Evolutionary conservation across 1,140 invertebrate genomes (phyloP), one percentile per base, ranked within the genome.

Genomic region (Caenorhabditis brenneri): DNA sequence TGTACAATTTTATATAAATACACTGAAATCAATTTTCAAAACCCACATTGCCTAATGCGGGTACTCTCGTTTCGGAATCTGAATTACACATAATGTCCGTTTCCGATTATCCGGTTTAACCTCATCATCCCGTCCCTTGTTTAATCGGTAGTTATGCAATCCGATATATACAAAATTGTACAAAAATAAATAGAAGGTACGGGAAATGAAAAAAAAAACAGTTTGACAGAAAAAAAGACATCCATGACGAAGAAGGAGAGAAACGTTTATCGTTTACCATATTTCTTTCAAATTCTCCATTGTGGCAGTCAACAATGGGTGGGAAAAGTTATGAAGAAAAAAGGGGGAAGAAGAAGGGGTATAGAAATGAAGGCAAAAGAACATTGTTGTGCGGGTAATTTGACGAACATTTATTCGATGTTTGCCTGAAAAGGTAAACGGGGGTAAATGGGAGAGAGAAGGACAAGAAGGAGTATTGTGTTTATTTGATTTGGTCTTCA

Each of bases 391-490:
- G n/a, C n/a, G 65, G 65, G 33, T 42, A 74, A 74, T 74, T 74
- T 74, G 65, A 74, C 65, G 65, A 74, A 74, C 65, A 74, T 74
- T 74, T 74, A 74, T 74, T 74, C 65, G 36, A 42, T 74, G 65
- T 74, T 74, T 74, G 65, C 65, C 65, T 74, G 65, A 74, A 74
- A 74, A 74, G 33, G n/a, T n/a, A n/a, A n/a, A n/a, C n/a, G n/a
- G n/a, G n/a, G n/a, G n/a, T n/a, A n/a, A n/a, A n/a, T n/a, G n/a
- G n/a, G n/a, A n/a, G n/a, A n/a, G n/a, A n/a, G n/a, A n/a, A n/a
- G n/a, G 10, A 36, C 7, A 16, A 31, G 19, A 42, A 74, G 19
- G 36, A 74, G 65, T 42, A 74, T 19, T 74, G 65, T 74, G 65
- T 74, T 74, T 74, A 74, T 74, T 74, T 74, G 65, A 42, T 74